Conservation (phyloP, 2,888 invertebrate genomes). For the Sympetrum striolatum region DNA sequence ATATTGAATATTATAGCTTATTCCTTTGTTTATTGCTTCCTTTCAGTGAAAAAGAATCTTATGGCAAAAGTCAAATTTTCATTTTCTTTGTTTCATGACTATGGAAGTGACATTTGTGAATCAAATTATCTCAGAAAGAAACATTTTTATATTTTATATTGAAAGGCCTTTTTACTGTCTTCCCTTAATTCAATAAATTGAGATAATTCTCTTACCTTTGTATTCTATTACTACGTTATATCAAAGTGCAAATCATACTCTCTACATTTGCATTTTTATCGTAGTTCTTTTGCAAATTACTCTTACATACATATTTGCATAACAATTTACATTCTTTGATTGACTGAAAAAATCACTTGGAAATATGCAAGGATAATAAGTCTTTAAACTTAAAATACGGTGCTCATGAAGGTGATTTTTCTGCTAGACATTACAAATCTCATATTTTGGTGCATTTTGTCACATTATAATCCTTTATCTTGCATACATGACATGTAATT, state of each 20-base stretch:
- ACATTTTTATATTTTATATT: slow-evolving; percentile 34
- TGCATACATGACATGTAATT: not conserved
- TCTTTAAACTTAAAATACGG: not conserved
- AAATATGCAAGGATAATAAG: not conserved
- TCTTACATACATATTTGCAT: not conserved
- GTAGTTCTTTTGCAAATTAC: slow-evolving; percentile 9
- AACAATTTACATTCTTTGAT: not conserved
- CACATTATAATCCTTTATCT: slow-evolving; percentile 1
- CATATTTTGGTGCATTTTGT: slow-evolving; percentile 39
- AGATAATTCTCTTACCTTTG: slow-evolving; percentile 22
- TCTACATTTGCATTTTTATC: slow-evolving; percentile 13
- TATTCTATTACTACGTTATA: not conserved
- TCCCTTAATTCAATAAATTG: slow-evolving; percentile 37
- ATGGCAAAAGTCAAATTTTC: not conserved
- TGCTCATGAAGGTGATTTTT: slow-evolving; percentile 9
- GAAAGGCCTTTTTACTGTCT: slow-evolving; percentile 36
- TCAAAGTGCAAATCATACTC: not conserved
- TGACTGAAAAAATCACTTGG: not conserved
- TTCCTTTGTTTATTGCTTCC: not conserved
- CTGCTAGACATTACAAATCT: slow-evolving; percentile 12
- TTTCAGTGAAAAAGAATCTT: not conserved
- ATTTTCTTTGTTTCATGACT: not conserved
- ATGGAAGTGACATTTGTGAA: not conserved
- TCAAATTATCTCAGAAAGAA: slow-evolving; percentile 20
- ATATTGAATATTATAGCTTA: slow-evolving; percentile 23